Base-by-base conservation (phyloP, 2,113 vertebrate species). In the Lepidothrix coronata region DNA sequence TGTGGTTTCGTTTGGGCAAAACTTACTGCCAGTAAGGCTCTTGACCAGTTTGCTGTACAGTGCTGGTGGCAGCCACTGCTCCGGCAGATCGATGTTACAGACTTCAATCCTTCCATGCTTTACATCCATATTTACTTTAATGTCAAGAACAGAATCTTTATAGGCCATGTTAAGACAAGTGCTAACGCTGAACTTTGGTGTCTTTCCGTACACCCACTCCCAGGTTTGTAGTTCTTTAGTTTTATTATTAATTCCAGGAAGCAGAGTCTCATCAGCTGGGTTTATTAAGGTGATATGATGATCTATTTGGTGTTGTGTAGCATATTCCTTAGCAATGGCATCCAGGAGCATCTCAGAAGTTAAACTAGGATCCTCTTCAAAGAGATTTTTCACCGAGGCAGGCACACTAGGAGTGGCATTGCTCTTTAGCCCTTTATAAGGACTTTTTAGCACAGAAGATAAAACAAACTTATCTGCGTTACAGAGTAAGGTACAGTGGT, bases 201-300 rank as follows among this genome's bases (percentile, higher is more conserved):
- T 99, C 97, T 97, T 98, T 35, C 99, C 99, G n/a, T 99, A 99
- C 6, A 98, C 95, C 99, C 99, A 99, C 5, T 99, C 98, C 99
- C 99, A 99, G 33, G 96, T 93, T 43, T 97, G 97, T 14, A 99
- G 97, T 75, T 99, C 99, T 31, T 93, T 75, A n/a, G 96, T 96
- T 97, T 96, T 97, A 31, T 75, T 78, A 52, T 65, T 91, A 85
- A 99, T 97, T 12, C 99, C 99, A 14, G 99, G 98, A 77, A 99
- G 98, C 18, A 85, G 37, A 2, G 91, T 94, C 95, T 99, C 98
- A 19, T 99, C 98, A 12, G 93, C 52, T 18, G 99, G 99, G 88
- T 99, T 96, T 39, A 99, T 97, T 11, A 97, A 33, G 14, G 88
- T 84, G 75, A 98, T 85, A 14, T 54, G 89, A 20, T 96, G 86